Percentiles rank a stretch among this genome's conserved stretches.
Conservation (phyloP, 2,888 invertebrate species). For the Leucoptera coffeella region DNA sequence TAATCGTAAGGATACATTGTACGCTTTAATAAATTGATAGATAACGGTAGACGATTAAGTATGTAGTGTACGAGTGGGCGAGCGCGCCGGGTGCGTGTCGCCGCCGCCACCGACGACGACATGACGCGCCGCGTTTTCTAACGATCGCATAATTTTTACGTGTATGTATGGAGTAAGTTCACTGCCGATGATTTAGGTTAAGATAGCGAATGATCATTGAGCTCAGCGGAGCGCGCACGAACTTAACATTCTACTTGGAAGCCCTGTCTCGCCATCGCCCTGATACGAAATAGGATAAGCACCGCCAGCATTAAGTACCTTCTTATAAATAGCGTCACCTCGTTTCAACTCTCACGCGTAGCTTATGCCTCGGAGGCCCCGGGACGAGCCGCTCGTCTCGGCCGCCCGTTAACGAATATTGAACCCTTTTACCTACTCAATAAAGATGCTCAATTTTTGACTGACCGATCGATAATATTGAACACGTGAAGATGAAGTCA, state of each 20-base stretch:
- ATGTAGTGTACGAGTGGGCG: slow-evolving; percentile 22
- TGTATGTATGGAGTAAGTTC: slow-evolving; percentile 17
- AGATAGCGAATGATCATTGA: no score
- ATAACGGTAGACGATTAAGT: slow-evolving; percentile 24
- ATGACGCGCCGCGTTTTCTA: slow-evolving; percentile 5
- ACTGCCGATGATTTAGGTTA: slow-evolving; percentile 19
- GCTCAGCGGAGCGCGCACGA: no score
- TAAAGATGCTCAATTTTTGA: slow-evolving; percentile 45
- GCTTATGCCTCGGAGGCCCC: no score
- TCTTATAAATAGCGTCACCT: no score
- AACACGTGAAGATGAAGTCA: slow-evolving; percentile 1
- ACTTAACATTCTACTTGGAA: no score
- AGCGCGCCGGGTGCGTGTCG: slow-evolving; percentile 14
- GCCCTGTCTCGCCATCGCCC: no score
- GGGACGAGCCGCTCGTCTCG: no score
- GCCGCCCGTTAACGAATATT: no score
- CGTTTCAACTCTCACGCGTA: no score
- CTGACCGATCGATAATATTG: slow-evolving; percentile 35
- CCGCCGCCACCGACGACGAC: background rate
- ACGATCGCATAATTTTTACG: slow-evolving; percentile 14
- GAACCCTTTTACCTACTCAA: no score
- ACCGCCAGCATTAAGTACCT: no score
- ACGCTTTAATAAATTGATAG: slow-evolving; percentile 50
- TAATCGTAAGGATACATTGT: slow-evolving; percentile 47
- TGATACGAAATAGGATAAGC: no score